Conservation (phyloP, 1,140 invertebrate genomes). For the Eubasilissa regina region DNA sequence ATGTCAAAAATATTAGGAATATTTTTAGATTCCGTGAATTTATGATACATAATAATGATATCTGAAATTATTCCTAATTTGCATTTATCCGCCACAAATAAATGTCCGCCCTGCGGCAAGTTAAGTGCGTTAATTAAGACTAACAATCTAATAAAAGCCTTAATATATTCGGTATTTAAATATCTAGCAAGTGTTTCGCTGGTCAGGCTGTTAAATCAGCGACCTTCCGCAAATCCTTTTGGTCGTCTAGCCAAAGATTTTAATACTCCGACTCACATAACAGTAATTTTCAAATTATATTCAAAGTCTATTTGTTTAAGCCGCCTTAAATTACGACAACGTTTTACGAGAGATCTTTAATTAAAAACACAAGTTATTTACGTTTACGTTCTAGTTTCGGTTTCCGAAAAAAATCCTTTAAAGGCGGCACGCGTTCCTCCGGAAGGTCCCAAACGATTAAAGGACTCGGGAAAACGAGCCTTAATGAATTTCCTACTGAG, state of each 20-base stretch:
- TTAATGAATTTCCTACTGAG: not conserved
- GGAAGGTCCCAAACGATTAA: slow-evolving; percentile 5
- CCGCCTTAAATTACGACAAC: not conserved
- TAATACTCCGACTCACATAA: not conserved
- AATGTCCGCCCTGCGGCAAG: too few relatives aligned
- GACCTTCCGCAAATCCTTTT: too few relatives aligned
- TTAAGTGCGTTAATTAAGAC: not conserved
- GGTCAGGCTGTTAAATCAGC: too few relatives aligned
- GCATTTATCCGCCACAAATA: too few relatives aligned
- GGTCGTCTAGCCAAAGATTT: not conserved
- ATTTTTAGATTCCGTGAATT: too few relatives aligned
- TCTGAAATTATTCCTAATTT: too few relatives aligned
- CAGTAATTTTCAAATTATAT: not conserved
- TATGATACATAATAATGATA: too few relatives aligned
- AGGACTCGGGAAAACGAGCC: not conserved
- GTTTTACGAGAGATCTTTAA: not conserved
- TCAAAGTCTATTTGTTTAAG: not conserved
- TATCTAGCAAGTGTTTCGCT: not conserved
- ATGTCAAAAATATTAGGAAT: too few relatives aligned
- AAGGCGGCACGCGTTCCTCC: not conserved
- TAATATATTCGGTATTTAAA: not conserved
- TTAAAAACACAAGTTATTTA: not conserved
- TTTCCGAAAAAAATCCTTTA: not conserved
- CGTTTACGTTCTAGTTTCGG: not conserved
- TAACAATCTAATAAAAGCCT: not conserved